These are phyloP conservation scores for Hypanus sabinus DNA, from an alignment of 2,113 vertebrate genomes.

Conservation along the genomic window DNA sequence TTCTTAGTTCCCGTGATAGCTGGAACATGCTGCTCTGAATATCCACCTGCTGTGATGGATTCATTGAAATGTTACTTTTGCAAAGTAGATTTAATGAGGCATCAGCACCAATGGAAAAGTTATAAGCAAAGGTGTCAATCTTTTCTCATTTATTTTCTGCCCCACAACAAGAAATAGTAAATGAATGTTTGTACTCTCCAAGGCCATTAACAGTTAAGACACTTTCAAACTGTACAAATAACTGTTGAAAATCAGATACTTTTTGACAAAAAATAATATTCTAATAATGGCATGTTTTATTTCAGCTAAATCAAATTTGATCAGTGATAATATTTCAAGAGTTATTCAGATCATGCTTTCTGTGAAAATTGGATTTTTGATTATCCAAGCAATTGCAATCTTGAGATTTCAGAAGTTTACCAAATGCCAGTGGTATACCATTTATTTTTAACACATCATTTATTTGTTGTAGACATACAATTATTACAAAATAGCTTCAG, in stretches of 20 bases:
- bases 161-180: not conserved
- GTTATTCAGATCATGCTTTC: not conserved
- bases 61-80: not conserved
- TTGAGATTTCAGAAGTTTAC: not conserved
- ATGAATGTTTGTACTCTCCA: not conserved
- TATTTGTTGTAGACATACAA: not conserved
- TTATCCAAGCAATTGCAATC: not conserved
- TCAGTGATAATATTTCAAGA: not conserved
- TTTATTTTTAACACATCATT: not conserved
- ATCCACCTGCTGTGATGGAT: not conserved
- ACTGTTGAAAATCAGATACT: not conserved
- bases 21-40: not conserved
- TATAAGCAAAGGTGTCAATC: not conserved
- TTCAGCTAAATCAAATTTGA: slow-evolving; percentile 14
- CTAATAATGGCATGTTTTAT: not conserved
- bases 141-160: not conserved
- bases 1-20: not conserved
- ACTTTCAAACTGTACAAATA: slow-evolving; percentile 6
- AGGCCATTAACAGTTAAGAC: not conserved
- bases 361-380: slow-evolving; percentile 21
- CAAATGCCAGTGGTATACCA: not conserved
- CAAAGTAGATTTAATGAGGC: not conserved
- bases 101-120: not conserved
- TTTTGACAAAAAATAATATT: not conserved
- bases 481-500: not conserved